phyloP scores from a whole-genome alignment of 2,797 vertebrate genomes.

The Neoniphon sammara region DNA sequence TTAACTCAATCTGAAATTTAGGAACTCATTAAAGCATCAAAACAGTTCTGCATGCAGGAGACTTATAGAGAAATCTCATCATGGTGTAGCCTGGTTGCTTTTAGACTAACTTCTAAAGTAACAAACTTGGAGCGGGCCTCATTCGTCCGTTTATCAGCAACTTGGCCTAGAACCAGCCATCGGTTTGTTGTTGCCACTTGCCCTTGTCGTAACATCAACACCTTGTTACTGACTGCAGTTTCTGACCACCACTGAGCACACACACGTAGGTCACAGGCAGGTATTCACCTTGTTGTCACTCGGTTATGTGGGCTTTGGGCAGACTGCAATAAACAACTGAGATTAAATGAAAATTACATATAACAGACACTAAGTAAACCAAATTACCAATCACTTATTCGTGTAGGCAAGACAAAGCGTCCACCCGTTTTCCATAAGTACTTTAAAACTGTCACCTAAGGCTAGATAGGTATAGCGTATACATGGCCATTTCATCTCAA shows the following conservation, averaged over 20 bases:
- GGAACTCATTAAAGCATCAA: background rate
- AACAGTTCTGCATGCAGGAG: background rate
- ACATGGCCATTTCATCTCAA: slow-evolving; percentile 57
- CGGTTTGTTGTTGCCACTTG: background rate
- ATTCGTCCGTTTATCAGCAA: background rate
- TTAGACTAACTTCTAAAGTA: background rate
- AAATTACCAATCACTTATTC: slow-evolving; percentile 1
- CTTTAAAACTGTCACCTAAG: slow-evolving; percentile 8
- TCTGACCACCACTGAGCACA: slow-evolving; percentile 13
- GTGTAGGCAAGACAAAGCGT: background rate
- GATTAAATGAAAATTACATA: background rate
- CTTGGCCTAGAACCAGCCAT: background rate
- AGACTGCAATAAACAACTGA: background rate
- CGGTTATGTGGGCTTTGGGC: slow-evolving; percentile 10
- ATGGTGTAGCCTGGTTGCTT: background rate
- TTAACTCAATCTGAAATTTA: background rate
- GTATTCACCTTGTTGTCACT: slow-evolving; percentile 36
- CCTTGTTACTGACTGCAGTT: slow-evolving; percentile 14
- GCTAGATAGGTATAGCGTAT: slow-evolving; percentile 16
- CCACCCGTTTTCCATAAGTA: background rate
- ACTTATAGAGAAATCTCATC: background rate
- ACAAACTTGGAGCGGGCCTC: background rate
- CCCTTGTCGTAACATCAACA: background rate
- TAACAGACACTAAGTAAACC: background rate
- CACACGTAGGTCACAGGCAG: background rate